These are phyloP conservation scores for Venusia cambrica DNA, from an alignment of 2,888 invertebrate genomes.

Conservation along the genomic window DNA sequence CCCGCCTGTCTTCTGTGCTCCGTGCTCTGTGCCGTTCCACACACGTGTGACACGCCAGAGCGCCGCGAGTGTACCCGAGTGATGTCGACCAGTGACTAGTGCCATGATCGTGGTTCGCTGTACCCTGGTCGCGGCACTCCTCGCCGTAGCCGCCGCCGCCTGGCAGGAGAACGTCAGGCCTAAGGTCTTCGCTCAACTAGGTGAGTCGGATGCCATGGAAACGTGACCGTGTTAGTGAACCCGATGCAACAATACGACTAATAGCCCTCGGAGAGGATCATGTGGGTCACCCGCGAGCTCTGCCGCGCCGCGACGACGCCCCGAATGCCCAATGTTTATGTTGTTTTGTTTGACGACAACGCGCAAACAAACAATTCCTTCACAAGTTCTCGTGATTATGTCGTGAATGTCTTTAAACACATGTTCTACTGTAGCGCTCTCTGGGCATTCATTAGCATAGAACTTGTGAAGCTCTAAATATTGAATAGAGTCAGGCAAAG, in stretches of 20 bases:
- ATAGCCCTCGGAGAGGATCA: conserved; percentile 49
- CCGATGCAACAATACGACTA: conserved; percentile 57
- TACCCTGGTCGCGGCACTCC: conserved; percentile 76
- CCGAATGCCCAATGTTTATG: conserved; percentile 59
- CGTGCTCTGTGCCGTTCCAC: too few relatives aligned
- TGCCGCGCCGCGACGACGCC: conserved; percentile 36
- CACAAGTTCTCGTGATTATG: conserved; percentile 62
- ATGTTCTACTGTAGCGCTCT: conserved; percentile 33
- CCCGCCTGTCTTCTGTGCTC: conserved; percentile 43
- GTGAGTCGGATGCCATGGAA: conserved; percentile 82
- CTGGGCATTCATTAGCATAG: conserved; percentile 33
- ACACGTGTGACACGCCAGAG: too few relatives aligned
- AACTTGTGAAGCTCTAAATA: conserved; percentile 19
- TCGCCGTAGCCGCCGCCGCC: conserved; percentile 82
- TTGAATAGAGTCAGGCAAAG: conserved; percentile 9
- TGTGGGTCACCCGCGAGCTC: conserved; percentile 45
- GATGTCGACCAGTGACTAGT: conserved; percentile 79
- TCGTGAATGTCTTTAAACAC: conserved; percentile 35
- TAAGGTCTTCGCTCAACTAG: conserved; percentile 95
- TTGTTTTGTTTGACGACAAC: conserved; percentile 70
- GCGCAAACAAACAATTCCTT: conserved; percentile 61
- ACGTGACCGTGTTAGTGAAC: conserved; percentile 55
- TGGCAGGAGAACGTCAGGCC: conserved; percentile 96
- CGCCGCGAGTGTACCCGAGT: conserved; percentile 71
- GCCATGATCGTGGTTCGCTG: conserved; percentile 77